phyloP scores from a whole-genome alignment of 2,797 vertebrate genomes.

The Anableps anableps region DNA sequence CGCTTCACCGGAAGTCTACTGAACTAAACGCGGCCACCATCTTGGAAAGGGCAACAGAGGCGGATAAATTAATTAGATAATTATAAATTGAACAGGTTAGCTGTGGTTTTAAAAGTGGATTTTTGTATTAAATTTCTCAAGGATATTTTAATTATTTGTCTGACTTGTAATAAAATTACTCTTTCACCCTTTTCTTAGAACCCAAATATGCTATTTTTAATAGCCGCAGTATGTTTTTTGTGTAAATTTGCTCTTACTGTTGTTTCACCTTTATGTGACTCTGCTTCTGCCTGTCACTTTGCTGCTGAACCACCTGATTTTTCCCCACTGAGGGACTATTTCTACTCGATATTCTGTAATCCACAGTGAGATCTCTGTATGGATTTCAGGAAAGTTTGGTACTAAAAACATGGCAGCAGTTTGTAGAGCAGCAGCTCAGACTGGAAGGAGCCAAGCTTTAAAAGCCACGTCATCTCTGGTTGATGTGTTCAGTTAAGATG shows the following conservation, averaged over 20 bases:
- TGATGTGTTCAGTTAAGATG: neutral
- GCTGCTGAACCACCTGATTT: neutral
- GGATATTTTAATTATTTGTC: neutral
- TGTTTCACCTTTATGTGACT: too few species aligned
- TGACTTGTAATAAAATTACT: neutral
- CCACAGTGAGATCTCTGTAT: neutral
- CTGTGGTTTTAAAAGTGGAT: neutral
- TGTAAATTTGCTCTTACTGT: neutral
- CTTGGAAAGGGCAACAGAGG: neutral
- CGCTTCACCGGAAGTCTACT: neutral
- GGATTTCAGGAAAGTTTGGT: neutral
- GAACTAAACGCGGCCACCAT: neutral
- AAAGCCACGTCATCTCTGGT: neutral
- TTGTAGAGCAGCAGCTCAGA: neutral
- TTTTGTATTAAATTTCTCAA: neutral
- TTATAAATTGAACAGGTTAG: neutral
- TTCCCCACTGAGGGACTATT: neutral
- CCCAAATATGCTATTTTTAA: neutral
- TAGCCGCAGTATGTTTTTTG: neutral
- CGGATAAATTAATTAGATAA: neutral
- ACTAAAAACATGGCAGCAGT: neutral
- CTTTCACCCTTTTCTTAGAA: neutral
- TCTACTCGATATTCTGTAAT: too few species aligned
- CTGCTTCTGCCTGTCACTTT: neutral
- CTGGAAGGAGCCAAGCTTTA: too few species aligned